Base-by-base conservation (phyloP, 2,797 vertebrate genomes). In the Hephaestus fuliginosus region DNA sequence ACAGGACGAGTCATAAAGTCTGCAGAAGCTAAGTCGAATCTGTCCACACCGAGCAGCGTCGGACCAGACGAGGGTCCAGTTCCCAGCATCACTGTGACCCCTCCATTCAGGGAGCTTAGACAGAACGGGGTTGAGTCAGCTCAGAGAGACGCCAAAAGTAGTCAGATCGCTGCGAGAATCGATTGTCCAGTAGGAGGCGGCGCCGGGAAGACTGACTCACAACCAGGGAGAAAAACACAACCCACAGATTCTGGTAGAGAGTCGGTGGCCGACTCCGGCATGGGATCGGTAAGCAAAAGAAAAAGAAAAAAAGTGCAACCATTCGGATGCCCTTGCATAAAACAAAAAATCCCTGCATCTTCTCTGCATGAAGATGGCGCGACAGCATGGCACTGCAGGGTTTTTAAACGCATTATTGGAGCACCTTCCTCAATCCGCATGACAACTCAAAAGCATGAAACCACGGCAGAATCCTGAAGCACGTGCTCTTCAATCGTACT, bases 251-350 rank as follows among this genome's bases (percentile, higher is more conserved):
- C 87, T 44, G 81, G 81, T 70, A 81, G 80, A 57, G 86, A 83
- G 25, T 93, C 92, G 0, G 57, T 87, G 69, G 74, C 84, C 0
- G 92, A 93, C 81, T 92, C 91, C 39, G 91, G 91, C 66, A 74
- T 90, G 82, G 93, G 92, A 87, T 94, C 86, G 94, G 93, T 95
- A 94, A 95, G 94, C 75, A 53, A 69, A 51, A 9, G 11, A 52
- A 46, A 18, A 36, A 25, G 25, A 25, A 25, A 25, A 25, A 25
- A 25, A 25, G 2, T n/a, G 4, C 4, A 8, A 12, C 25, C 1
- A 3, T 5, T 46, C 0, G 15, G 52, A 67, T 7, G 55, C 1
- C 69, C 46, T 64, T 81, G 84, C 87, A 89, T 85, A 78, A 74
- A 70, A 74, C 11, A 25, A 1, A 70, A 68, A 20, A 49, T 0